Evolutionary conservation across 1,140 invertebrate species (phyloP).

Genomic region (Papilio helenus): DNA sequence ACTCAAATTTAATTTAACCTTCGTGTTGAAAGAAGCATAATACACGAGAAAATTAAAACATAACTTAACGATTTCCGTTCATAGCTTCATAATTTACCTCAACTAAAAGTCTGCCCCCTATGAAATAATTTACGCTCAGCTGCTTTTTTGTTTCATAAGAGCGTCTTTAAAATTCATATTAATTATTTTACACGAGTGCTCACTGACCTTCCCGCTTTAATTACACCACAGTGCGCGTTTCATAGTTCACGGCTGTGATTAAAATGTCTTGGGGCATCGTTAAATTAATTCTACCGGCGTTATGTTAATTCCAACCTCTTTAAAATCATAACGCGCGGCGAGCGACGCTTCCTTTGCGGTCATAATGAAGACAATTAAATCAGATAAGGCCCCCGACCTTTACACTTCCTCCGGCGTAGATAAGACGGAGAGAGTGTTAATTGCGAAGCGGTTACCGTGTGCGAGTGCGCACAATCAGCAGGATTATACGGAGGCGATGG

Average conservation of each 20-base stretch:
- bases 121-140: slow-evolving; percentile 78
- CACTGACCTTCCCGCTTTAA: slow-evolving; percentile 80
- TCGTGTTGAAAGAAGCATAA: slow-evolving; percentile 10
- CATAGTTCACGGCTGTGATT: slow-evolving; percentile 82
- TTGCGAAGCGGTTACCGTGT: slow-evolving; percentile 55
- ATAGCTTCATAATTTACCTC: slow-evolving; percentile 62
- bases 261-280: slow-evolving; percentile 70
- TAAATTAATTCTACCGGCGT: slow-evolving; percentile 64
- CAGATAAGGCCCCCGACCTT: slow-evolving; percentile 76
- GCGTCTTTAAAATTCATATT: slow-evolving; percentile 77
- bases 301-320: slow-evolving; percentile 72
- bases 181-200: slow-evolving; percentile 75
- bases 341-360: slow-evolving; percentile 68
- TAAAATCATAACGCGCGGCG: slow-evolving; percentile 75
- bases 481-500: slow-evolving; percentile 57
- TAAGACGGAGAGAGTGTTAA: slow-evolving; percentile 69
- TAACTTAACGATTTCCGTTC: slow-evolving; percentile 61
- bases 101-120: slow-evolving; percentile 73
- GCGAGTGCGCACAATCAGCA: slow-evolving; percentile 58
- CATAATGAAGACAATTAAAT: slow-evolving; percentile 77
- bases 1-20: slow-evolving; percentile 27
- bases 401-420: slow-evolving; percentile 72
- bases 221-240: slow-evolving; percentile 66
- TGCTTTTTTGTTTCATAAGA: slow-evolving; percentile 76
- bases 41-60: slow-evolving; percentile 46